Base-by-base conservation (phyloP, 2,888 invertebrate genomes). In the Netelia inedita region DNA sequence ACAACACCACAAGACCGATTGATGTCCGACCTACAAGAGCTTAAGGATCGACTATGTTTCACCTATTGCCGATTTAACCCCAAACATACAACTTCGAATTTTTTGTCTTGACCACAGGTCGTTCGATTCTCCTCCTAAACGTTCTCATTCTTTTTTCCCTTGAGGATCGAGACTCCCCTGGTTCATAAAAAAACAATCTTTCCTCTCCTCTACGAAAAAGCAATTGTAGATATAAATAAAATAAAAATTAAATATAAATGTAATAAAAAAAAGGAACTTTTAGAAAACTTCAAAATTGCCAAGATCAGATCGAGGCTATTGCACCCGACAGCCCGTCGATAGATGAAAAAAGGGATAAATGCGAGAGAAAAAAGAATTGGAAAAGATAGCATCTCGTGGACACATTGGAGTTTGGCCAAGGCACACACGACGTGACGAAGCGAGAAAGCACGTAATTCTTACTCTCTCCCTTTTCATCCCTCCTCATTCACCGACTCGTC, bases 391-490 rank as follows among this genome's bases (percentile, higher is more conserved):
- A 14, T 76, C 72, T 43, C 14, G 61, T 19, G 66, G 61, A 43
- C 23, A 46, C 11, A 35, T 84, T 84, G 84, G 85, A 81, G 46
- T n/a, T 46, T 23, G 73, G 78, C 85, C 85, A 82, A 82, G 23
- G 41, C 43, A 59, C n/a, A 74, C 66, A 74, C 76, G 68, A 81
- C 78, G 78, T 79, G 81, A 85, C 78, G 85, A 79, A 68, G 43
- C 73, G 71, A 69, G 81, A 71, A 69, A 71, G 69, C 76, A 74
- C 79, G 78, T 79, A 81, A 79, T 79, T 65, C 69, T 74, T 81
- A 53, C 53, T 71, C 66, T 65, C 66, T 3, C 43, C 69, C 55
- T 41, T 74, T 73, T 63, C 73, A 14, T 61, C 2, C 23, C 23
- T 59, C 21, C 23, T 23, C 28, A 55, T 19, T 23, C 61, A 23